A percentile compares a stretch with the other conserved stretches of the same genome.
These are phyloP conservation scores for Drosophila multiciliata DNA, from an alignment of 2,888 invertebrate genomes.

Conservation along the genomic window DNA sequence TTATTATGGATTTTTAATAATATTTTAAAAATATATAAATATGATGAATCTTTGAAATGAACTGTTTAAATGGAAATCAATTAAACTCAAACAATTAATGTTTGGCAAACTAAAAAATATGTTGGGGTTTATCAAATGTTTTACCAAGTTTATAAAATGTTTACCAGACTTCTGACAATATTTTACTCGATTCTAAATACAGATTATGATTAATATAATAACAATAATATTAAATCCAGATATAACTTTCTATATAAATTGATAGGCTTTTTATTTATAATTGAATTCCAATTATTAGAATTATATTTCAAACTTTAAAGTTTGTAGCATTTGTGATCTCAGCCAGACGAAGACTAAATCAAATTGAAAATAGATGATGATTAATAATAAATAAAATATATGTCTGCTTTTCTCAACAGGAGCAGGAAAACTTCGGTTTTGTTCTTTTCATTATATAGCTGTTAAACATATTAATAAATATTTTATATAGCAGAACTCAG, in stretches of 20 bases:
- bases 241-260: background rate
- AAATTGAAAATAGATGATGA: rapidly evolving
- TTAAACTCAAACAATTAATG: background rate
- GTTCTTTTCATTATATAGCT: background rate
- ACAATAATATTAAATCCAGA: background rate
- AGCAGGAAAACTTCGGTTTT: background rate
- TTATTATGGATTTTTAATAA: background rate
- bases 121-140: background rate
- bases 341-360: background rate
- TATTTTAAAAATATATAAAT: background rate
- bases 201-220: too few relatives aligned
- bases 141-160: too few relatives aligned
- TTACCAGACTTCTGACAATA: background rate
- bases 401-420: background rate
- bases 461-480: background rate
- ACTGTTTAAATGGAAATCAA: background rate
- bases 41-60: background rate
- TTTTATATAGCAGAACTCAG: background rate
- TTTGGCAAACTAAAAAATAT: background rate
- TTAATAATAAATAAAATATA: background rate
- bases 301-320: background rate
- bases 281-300: background rate
- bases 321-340: background rate
- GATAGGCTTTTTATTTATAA: background rate
- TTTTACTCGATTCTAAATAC: background rate